A percentile compares a stretch with the other conserved stretches of the same genome.
These are phyloP conservation scores for Melopsittacus undulatus DNA, from an alignment of 2,797 vertebrate species.

Conservation along the genomic window DNA sequence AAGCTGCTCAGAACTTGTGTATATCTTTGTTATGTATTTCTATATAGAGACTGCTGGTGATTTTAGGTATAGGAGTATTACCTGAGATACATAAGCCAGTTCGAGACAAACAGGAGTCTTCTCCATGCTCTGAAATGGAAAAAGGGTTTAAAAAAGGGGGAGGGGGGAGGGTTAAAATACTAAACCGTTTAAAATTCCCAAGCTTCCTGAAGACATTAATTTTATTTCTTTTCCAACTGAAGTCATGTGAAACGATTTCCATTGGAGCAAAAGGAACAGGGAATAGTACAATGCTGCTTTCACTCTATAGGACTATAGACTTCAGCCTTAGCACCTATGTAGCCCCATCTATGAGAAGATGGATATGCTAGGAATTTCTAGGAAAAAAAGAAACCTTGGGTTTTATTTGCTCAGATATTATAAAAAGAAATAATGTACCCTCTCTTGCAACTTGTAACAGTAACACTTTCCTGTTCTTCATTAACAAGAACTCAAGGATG, in stretches of 20 bases:
- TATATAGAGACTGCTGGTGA: not conserved
- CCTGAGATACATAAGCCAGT: not conserved
- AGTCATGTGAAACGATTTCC: not conserved
- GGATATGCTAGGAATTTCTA: not conserved
- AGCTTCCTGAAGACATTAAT: not conserved
- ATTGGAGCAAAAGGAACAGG: not conserved
- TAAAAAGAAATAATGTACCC: not conserved
- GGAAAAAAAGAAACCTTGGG: not conserved
- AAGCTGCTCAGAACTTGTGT: not conserved
- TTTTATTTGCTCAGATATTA: not conserved
- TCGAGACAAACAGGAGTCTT: not conserved
- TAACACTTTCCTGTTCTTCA: not conserved
- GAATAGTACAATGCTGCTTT: not conserved
- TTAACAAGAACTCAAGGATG: not conserved
- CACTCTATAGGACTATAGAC: not conserved
- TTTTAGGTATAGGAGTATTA: not conserved
- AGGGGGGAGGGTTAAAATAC: not conserved
- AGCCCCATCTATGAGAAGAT: not conserved
- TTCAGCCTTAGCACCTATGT: not conserved
- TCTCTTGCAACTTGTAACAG: fast-evolving
- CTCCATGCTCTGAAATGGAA: not conserved
- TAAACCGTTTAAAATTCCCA: not conserved
- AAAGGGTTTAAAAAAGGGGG: not conserved
- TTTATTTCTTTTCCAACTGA: not conserved
- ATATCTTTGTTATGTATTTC: not conserved